Percentiles rank a stretch among this genome's conserved stretches.
Evolutionary conservation across 2,888 invertebrate species (phyloP).

Genomic region (Gandaritis pyraliata): DNA sequence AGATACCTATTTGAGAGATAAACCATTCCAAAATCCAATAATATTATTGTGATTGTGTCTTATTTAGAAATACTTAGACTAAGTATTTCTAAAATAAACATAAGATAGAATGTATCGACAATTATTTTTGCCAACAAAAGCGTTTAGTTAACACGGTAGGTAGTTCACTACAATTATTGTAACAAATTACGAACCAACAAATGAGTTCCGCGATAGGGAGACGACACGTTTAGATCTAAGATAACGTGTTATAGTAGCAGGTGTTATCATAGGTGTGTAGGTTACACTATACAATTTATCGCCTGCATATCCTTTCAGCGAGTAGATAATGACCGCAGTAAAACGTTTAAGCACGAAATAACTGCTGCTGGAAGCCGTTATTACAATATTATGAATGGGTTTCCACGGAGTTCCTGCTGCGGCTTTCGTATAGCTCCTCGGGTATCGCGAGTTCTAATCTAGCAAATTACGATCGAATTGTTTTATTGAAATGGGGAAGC

Average conservation of each 20-base stretch:
- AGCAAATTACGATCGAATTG: constrained; percentile 34
- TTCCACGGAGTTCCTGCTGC: constrained; percentile 54
- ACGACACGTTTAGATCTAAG: constrained; percentile 60
- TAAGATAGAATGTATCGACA: no score
- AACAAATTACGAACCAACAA: constrained; percentile 38
- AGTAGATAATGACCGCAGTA: constrained; percentile 84
- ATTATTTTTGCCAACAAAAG: not conserved
- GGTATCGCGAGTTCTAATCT: constrained; percentile 34
- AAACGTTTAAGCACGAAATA: constrained; percentile 84
- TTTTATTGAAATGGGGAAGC: constrained; percentile 27
- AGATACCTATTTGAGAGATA: constrained; percentile 71
- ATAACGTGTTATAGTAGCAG: constrained; percentile 49
- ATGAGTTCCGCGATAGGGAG: constrained; percentile 60
- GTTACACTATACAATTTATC: constrained; percentile 77
- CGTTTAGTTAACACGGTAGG: not conserved
- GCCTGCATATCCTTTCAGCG: constrained; percentile 84
- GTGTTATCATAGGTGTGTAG: constrained; percentile 57
- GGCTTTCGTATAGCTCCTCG: constrained; percentile 26
- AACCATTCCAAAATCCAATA: constrained; percentile 51
- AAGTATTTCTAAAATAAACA: no score
- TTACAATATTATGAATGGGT: constrained; percentile 84
- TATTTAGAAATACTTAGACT: no score
- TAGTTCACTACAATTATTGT: constrained; percentile 17
- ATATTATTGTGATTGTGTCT: constrained; percentile 29
- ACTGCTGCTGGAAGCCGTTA: constrained; percentile 82